Conservation (phyloP, 2,113 vertebrate species). For the Arvicanthis niloticus region DNA sequence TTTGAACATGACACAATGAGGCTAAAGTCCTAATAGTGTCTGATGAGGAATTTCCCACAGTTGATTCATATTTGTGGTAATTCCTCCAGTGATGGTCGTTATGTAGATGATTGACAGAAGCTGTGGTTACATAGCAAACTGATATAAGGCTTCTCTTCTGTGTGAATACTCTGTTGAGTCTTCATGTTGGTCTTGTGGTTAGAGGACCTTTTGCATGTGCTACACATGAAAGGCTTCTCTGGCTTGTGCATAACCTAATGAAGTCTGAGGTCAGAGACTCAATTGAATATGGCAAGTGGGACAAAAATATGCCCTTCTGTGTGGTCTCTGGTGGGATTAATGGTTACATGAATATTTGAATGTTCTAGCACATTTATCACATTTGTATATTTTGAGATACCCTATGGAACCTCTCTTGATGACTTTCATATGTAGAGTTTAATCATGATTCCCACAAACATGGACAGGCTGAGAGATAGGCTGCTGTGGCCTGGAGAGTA, state of each 20-base stretch:
- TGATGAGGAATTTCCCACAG: too few relatives aligned
- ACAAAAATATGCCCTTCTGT: conserved; percentile 38
- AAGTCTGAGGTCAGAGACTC: neutral
- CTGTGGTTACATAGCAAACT: neutral
- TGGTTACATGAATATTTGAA: neutral
- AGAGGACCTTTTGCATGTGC: neutral
- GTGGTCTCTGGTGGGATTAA: conserved; percentile 18
- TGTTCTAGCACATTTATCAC: neutral
- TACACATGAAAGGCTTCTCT: neutral
- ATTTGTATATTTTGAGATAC: neutral
- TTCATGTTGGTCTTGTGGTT: conserved; percentile 5
- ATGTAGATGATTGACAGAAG: neutral
- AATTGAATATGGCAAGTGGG: neutral
- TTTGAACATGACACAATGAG: neutral
- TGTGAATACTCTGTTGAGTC: conserved; percentile 45
- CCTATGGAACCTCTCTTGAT: rapidly evolving
- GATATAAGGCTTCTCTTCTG: neutral
- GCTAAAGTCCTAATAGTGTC: neutral
- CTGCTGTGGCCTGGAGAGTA: neutral
- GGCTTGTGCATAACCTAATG: neutral
- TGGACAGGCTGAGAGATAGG: too few relatives aligned
- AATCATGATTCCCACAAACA: too few relatives aligned
- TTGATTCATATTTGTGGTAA: too few relatives aligned
- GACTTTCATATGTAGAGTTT: rapidly evolving
- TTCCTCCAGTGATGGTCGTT: too few relatives aligned